Evolutionary conservation across 23 tunicate species (phyloP).

Genomic region (Diplosoma virens): DNA sequence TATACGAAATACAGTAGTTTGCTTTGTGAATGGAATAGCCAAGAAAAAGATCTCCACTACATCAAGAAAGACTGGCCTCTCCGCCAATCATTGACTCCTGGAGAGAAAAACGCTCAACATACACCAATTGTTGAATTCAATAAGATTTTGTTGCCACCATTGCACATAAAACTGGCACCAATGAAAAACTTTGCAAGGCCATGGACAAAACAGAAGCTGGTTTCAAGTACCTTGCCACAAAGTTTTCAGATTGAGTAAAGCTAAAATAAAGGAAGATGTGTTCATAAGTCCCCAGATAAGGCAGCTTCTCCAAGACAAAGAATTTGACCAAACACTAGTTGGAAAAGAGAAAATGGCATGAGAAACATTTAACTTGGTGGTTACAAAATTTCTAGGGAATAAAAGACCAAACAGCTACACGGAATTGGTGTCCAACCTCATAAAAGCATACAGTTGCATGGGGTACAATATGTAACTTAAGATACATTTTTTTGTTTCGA

Average conservation of each 20-base stretch:
- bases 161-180: neutral
- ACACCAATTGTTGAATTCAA: conserved; percentile 13
- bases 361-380: conserved; percentile 32
- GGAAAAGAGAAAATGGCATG: conserved; percentile 25
- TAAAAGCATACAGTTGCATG: conserved; percentile 12
- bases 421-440: conserved; percentile 15
- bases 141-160: too few species aligned
- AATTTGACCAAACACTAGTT: conserved; percentile 5
- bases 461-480: too few species aligned
- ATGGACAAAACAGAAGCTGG: conserved; percentile 9
- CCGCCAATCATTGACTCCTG: conserved; percentile 8
- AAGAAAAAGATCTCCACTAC: too few species aligned
- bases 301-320: neutral
- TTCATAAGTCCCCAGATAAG: conserved; percentile 45
- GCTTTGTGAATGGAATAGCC: too few species aligned
- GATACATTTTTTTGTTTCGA: too few species aligned
- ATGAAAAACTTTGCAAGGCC: conserved; percentile 30
- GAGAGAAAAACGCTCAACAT: conserved; percentile 9
- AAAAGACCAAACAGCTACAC: conserved; percentile 12
- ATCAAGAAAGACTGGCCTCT: too few species aligned
- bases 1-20: conserved; percentile 1
- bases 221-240: conserved; percentile 13
- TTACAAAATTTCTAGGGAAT: conserved; percentile 15
- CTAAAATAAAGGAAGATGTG: conserved; percentile 27
- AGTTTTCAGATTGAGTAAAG: conserved; percentile 8